Evolutionary conservation across 2,113 vertebrate genomes (phyloP), one percentile per base, ranked within the genome.

Genomic region (Nyctibius bracteatus): DNA sequence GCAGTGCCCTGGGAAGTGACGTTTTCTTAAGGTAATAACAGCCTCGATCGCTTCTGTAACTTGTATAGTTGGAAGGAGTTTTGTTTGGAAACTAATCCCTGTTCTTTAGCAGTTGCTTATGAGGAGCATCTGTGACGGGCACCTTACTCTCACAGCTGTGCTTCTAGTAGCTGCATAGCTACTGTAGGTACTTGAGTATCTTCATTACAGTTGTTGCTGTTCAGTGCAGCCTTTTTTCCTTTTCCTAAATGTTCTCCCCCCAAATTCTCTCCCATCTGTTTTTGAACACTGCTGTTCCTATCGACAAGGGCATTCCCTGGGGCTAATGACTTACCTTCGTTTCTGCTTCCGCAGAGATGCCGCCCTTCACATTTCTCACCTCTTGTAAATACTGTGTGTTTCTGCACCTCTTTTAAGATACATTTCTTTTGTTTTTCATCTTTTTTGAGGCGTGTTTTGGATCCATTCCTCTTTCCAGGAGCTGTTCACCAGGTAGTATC

Each of bases 381-480:
- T 90, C 58, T 66, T 75, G 12, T 52, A 93, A 88, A 72, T 47
- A 18, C 39, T 41, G 6, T 28, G 25, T 59, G 35, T 87, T 90
- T 75, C 58, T 79, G 47, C 33, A 47, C 35, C 22, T 82, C 63
- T 83, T 93, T 25, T 54, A 43, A 80, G 59, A 83, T 43, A 8
- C 1, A 2, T 62, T 90, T 80, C 12, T 90, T 90, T 47, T 39
- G 23, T 5, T 86, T 93, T 88, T 81, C 39, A 19, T 47, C 30
- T 79, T 33, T 81, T 52, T 88, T 31, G 85, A 63, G 85, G 46
- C 8, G 1, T 51, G 5, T 86, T 92, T 94, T 63, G 44, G 52
- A 84, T 75, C 31, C 23, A 24, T 92, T 92, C 21, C 83, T 74
- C 75, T 89, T 94, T 33, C 52, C 37, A 44, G 72, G 55, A 86